Conservation (phyloP, 2,113 vertebrate genomes). For the Paradoxurus hermaphroditus region DNA sequence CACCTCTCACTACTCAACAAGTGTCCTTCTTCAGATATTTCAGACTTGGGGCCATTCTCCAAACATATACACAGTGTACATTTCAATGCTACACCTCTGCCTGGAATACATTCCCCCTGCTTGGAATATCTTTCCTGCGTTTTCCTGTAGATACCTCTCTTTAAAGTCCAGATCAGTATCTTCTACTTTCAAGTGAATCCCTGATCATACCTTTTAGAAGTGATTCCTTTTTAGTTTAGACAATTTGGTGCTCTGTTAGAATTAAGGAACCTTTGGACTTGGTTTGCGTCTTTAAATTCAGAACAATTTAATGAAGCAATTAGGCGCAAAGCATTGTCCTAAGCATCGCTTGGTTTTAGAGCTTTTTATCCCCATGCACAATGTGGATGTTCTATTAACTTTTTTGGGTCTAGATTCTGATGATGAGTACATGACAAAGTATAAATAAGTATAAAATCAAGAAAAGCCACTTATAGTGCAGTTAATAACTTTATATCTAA, state of each 20-base stretch:
- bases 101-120: not conserved
- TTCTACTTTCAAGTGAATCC: not conserved
- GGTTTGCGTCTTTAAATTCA: not conserved
- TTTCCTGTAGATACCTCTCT: not conserved
- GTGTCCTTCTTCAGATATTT: not conserved
- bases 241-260: not conserved
- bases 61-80: not conserved
- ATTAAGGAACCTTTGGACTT: not conserved
- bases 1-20: not conserved
- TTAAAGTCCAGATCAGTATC: not conserved
- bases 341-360: not conserved
- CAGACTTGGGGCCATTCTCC: not conserved
- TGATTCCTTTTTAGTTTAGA: not conserved
- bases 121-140: not conserved
- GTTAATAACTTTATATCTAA: not conserved
- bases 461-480: not conserved
- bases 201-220: not conserved
- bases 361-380: not conserved
- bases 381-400: not conserved
- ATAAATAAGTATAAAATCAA: slow-evolving; percentile 10
- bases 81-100: not conserved
- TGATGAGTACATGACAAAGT: not conserved
- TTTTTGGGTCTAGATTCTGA: slow-evolving; percentile 25
- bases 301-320: not conserved
- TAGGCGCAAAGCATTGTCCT: not conserved